A percentile compares a stretch with the other conserved stretches of the same genome.
Evolutionary conservation across 2,888 invertebrate genomes (phyloP).

Genomic region (Danaus chrysippus): DNA sequence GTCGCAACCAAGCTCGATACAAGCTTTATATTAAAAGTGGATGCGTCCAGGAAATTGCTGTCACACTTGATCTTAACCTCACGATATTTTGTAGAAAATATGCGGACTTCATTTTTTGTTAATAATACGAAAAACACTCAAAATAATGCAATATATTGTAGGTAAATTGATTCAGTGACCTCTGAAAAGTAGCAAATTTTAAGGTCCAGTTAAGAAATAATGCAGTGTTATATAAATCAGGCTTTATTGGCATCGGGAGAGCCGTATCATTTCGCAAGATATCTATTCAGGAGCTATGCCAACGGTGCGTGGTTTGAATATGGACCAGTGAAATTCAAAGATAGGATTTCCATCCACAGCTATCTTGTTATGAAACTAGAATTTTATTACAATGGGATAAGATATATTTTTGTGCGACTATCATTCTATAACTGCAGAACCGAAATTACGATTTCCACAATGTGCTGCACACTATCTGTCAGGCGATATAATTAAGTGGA

Average conservation of each 20-base stretch:
- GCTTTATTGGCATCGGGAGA: constrained; percentile 69
- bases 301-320: constrained; percentile 64
- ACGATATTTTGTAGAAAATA: constrained; percentile 33
- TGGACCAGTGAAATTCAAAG: constrained; percentile 40
- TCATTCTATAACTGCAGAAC: constrained; percentile 18
- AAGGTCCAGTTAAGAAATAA: constrained; percentile 26
- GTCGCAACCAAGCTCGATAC: constrained; percentile 47
- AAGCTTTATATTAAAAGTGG: constrained; percentile 60
- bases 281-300: constrained; percentile 71
- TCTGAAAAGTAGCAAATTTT: background rate
- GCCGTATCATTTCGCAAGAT: constrained; percentile 70
- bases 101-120: constrained; percentile 18
- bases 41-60: constrained; percentile 62
- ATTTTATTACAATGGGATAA: constrained; percentile 22
- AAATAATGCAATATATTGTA: background rate
- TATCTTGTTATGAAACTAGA: background rate
- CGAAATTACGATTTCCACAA: constrained; percentile 41
- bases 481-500: constrained; percentile 55
- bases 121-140: background rate
- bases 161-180: constrained; percentile 6
- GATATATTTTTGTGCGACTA: constrained; percentile 25
- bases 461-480: constrained; percentile 63
- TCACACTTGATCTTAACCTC: constrained; percentile 61
- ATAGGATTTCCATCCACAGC: constrained; percentile 12
- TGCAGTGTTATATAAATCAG: constrained; percentile 56